phyloP scores from a whole-genome alignment of 2,113 vertebrate species.

The Catharus bicknelli region DNA sequence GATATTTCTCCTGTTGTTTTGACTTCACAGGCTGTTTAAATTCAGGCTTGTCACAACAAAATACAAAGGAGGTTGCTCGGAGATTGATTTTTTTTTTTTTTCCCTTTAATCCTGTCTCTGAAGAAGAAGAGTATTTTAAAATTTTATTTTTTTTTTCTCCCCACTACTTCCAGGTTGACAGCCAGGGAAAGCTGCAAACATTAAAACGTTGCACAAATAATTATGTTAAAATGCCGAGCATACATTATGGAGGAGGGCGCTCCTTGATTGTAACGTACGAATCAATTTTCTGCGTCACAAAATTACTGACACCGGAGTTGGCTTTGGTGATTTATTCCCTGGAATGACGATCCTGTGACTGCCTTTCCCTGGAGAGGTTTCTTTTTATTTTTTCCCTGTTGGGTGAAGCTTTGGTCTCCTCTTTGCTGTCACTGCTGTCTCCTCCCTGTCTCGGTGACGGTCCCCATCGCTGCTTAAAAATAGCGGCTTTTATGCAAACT shows the following conservation, averaged over 20 bases:
- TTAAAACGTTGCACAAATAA: slow-evolving; percentile 70
- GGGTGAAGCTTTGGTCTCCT: slow-evolving; percentile 43
- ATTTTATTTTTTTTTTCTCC: neutral
- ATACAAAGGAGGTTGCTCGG: slow-evolving; percentile 71
- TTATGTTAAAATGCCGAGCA: slow-evolving; percentile 67
- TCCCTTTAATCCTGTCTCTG: slow-evolving; percentile 39
- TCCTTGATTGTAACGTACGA: slow-evolving; percentile 65
- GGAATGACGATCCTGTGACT: neutral
- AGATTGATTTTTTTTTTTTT: slow-evolving; percentile 68
- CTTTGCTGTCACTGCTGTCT: neutral
- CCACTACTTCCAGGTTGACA: slow-evolving; percentile 52
- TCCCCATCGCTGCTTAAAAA: neutral
- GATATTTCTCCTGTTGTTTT: slow-evolving; percentile 79
- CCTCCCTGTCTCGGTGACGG: neutral
- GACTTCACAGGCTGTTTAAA: slow-evolving; percentile 76
- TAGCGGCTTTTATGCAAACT: slow-evolving; percentile 10
- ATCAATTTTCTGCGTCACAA: slow-evolving; percentile 64
- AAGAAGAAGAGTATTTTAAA: slow-evolving; percentile 56
- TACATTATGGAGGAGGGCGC: slow-evolving; percentile 60
- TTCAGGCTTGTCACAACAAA: slow-evolving; percentile 79
- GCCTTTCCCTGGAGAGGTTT: neutral
- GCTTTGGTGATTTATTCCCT: slow-evolving; percentile 62
- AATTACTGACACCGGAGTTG: slow-evolving; percentile 44
- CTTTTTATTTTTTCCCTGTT: neutral
- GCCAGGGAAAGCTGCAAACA: slow-evolving; percentile 30